A percentile compares a stretch with the other conserved stretches of the same genome.
phyloP scores from a whole-genome alignment of 1,140 invertebrate genomes.

The Coboldia fuscipes region DNA sequence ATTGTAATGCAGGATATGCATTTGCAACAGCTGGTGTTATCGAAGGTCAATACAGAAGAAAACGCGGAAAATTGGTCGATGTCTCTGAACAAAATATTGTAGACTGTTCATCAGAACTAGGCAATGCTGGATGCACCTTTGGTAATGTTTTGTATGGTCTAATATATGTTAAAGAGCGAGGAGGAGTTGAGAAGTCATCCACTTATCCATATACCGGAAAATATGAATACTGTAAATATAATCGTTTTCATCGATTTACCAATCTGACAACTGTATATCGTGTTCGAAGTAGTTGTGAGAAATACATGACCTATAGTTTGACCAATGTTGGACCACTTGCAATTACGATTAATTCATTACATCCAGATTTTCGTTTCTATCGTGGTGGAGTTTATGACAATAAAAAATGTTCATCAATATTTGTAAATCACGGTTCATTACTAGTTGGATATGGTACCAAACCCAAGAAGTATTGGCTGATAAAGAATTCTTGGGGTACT shows the following conservation, averaged over 20 bases:
- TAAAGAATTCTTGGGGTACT: constrained; percentile 41
- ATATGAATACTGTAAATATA: constrained; percentile 33
- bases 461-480: constrained; percentile 54
- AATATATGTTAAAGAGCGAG: constrained; percentile 38
- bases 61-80: constrained; percentile 35
- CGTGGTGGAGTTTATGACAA: constrained; percentile 30
- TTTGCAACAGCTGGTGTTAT: constrained; percentile 20
- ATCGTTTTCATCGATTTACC: constrained; percentile 64
- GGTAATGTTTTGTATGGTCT: constrained; percentile 41
- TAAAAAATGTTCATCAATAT: constrained; percentile 31
- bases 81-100: constrained; percentile 25
- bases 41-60: constrained; percentile 43
- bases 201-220: constrained; percentile 27
- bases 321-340: constrained; percentile 68
- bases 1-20: constrained; percentile 2
- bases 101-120: constrained; percentile 19
- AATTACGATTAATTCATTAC: constrained; percentile 78
- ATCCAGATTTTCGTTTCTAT: constrained; percentile 34
- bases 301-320: constrained; percentile 45
- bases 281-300: constrained; percentile 47
- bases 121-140: constrained; percentile 37
- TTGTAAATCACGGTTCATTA: constrained; percentile 67
- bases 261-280: constrained; percentile 28
- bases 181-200: constrained; percentile 32
- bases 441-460: constrained; percentile 61